Conservation (phyloP, 2,113 vertebrate genomes). For the Hippocampus abdominalis region DNA sequence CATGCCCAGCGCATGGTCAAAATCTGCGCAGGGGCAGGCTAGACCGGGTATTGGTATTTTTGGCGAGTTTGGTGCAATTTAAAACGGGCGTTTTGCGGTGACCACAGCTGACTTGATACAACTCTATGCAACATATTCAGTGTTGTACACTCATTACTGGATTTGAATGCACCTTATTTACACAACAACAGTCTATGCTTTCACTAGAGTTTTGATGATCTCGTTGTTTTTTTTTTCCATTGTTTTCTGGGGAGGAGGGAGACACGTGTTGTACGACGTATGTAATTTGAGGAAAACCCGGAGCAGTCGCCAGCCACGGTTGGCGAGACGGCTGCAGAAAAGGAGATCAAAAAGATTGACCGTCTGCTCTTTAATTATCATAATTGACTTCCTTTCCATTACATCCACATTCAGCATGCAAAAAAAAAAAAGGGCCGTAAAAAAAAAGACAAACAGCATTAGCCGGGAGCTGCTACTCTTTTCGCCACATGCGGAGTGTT, state of each 20-base stretch:
- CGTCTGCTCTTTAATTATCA: conserved; percentile 31
- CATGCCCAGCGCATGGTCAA: too few relatives aligned
- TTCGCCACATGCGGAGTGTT: conserved; percentile 44
- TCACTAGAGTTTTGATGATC: neutral
- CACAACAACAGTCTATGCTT: too few relatives aligned
- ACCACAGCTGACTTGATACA: too few relatives aligned
- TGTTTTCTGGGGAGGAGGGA: neutral
- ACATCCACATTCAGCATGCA: conserved; percentile 36
- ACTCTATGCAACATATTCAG: neutral
- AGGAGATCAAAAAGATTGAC: conserved; percentile 20
- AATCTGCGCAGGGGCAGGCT: too few relatives aligned
- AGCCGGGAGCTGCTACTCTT: conserved; percentile 43
- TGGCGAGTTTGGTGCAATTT: too few relatives aligned
- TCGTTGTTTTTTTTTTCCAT: neutral
- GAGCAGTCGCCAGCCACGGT: neutral
- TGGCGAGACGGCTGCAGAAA: conserved; percentile 32
- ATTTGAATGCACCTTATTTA: too few relatives aligned
- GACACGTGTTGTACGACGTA: neutral
- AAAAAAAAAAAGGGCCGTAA: conserved; percentile 41
- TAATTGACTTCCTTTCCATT: conserved; percentile 39
- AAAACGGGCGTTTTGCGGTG: too few relatives aligned
- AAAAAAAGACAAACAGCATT: conserved; percentile 60
- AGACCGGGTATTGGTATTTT: too few relatives aligned
- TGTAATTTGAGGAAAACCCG: neutral
- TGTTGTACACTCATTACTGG: too few relatives aligned